Percentiles rank a stretch among this genome's conserved stretches.
Conservation (phyloP, 2,797 vertebrate genomes). For the Furcifer pardalis region DNA sequence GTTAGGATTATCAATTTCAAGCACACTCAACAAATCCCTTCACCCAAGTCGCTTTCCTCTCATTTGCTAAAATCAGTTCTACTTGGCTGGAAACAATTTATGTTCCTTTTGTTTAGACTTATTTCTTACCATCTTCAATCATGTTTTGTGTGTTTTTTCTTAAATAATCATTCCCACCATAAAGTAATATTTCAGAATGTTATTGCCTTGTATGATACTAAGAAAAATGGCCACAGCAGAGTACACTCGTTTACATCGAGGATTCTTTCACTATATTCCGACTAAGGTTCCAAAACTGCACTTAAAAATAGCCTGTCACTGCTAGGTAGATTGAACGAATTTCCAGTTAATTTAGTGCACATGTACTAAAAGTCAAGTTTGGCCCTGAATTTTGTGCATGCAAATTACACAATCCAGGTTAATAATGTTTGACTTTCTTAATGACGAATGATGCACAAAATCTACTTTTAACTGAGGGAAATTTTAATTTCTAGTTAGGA, state of each 20-base stretch:
- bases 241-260: constrained; percentile 23
- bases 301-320: constrained; percentile 6
- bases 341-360: constrained; percentile 10
- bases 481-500: neutral
- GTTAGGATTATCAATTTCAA: constrained; percentile 26
- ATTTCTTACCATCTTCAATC: constrained; percentile 9
- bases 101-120: neutral
- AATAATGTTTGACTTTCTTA: neutral
- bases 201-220: neutral
- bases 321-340: constrained; percentile 10
- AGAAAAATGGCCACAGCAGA: constrained; percentile 30
- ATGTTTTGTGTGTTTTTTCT: constrained; percentile 22
- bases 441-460: neutral
- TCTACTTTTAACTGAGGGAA: neutral
- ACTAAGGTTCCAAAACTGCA: neutral
- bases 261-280: constrained; percentile 17
- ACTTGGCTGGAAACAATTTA: neutral
- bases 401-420: neutral
- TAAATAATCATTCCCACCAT: constrained; percentile 26
- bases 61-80: constrained; percentile 17
- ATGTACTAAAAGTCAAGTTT: neutral
- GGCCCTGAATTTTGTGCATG: neutral
- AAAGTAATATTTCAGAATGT: constrained; percentile 17
- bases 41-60: neutral
- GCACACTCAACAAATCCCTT: neutral